Conservation (phyloP, 1,140 invertebrate species). For the Agrypnia vestita region DNA sequence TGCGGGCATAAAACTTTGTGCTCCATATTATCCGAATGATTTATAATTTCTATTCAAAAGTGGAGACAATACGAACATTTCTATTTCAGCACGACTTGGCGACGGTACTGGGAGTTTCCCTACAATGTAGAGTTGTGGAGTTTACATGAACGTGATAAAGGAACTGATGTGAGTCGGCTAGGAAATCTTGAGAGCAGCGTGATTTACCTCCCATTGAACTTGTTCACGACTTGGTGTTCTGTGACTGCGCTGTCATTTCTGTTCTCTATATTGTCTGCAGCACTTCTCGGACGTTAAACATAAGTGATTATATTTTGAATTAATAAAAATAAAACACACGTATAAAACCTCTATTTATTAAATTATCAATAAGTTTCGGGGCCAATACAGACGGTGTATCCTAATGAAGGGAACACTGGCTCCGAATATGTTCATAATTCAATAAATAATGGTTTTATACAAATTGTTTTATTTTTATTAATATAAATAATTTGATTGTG, state of each 20-base stretch:
- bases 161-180: conserved; percentile 52
- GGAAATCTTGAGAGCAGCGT: conserved; percentile 49
- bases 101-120: conserved; percentile 11
- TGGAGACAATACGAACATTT: conserved; percentile 33
- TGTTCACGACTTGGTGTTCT: conserved; percentile 6
- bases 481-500: too few relatives aligned
- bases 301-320: too few relatives aligned
- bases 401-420: too few relatives aligned
- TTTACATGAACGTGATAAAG: conserved; percentile 34
- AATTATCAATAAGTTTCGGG: too few relatives aligned
- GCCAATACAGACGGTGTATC: too few relatives aligned
- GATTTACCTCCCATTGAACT: conserved; percentile 56
- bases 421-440: too few relatives aligned
- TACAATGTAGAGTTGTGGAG: not conserved
- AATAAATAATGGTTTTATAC: too few relatives aligned
- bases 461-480: too few relatives aligned
- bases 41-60: conserved; percentile 20
- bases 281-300: too few relatives aligned
- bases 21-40: conserved; percentile 41
- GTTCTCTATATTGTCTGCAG: too few relatives aligned
- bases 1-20: conserved; percentile 6
- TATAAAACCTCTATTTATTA: too few relatives aligned
- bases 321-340: too few relatives aligned
- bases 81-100: not conserved
- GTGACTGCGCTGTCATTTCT: not conserved